Base-by-base conservation (phyloP, 64 coral and sea anemone species). In the Montipora efflorescens region DNA sequence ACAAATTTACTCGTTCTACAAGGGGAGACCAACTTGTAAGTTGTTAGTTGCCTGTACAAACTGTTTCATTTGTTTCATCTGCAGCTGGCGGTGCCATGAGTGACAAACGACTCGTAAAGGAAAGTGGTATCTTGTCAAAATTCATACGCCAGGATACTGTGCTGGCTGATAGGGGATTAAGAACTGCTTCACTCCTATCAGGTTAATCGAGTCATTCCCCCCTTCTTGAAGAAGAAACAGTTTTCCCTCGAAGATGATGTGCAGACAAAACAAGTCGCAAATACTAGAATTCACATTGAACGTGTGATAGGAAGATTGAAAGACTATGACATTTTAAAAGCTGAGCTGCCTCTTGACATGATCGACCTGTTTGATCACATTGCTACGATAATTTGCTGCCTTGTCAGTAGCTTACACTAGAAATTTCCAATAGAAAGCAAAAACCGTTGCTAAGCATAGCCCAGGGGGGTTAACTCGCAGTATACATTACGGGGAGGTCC, bases 1-100 rank as follows among this genome's bases (percentile, higher is more conserved):
- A 20, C 21, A 59, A 25, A 74, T 90, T 23, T 90, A 79, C 49
- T 90, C 57, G 21, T 61, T 36, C 51, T 90, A 90, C 53, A 90
- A 90, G 59, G 73, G 77, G 66, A 90, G 88, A 43, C 72, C 73
- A 23, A 90, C 74, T 4, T 78, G 20, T 49, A 66, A 90, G 53
- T 48, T 67, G 61, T 67, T 90, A 45, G 88, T 90, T 57, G 88
- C 59, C 28, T 90, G 88, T 21, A 90, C 88, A 46, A 64, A 79
- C 48, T 28, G 28, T 28, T 28, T 28, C 28, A 28, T 28, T 28
- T 71, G 53, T 92, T 14, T 92, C 78, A 74, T 47, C 49, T 74
- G 64, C 64, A 23, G 90, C 90, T 74, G 90, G 90, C 48, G 90
- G 90, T 18, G 90, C 68, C 73, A 91, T 91, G 79, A 83, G 78